Evolutionary conservation across 2,113 vertebrate species (phyloP).

Genomic region (Morone saxatilis): DNA sequence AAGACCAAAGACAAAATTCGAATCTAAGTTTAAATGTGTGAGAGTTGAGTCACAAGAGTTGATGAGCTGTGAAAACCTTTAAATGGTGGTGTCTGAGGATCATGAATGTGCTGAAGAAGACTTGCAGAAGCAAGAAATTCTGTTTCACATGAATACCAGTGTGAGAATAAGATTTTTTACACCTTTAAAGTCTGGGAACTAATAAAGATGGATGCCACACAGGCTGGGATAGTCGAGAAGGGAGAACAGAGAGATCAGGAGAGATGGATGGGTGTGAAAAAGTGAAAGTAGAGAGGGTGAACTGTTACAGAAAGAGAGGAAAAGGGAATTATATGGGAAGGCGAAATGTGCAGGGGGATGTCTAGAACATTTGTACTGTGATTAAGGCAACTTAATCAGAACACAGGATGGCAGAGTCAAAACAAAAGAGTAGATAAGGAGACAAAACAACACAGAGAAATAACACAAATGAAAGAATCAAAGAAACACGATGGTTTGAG

Average conservation of each 20-base stretch:
- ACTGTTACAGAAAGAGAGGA: neutral
- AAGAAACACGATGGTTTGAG: slow-evolving; percentile 10
- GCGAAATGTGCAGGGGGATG: slow-evolving; percentile 15
- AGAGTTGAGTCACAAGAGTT: neutral
- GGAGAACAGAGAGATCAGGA: slow-evolving; percentile 3
- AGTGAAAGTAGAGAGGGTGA: neutral
- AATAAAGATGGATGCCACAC: slow-evolving; percentile 3
- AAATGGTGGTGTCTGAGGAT: neutral
- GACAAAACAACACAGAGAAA: slow-evolving; percentile 9
- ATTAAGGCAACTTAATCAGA: slow-evolving; percentile 14
- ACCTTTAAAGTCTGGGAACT: neutral
- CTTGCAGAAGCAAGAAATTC: slow-evolving; percentile 10
- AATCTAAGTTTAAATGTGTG: slow-evolving; percentile 17
- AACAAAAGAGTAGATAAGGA: neutral
- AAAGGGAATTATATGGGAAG: slow-evolving; percentile 2
- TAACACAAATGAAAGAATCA: slow-evolving; percentile 24
- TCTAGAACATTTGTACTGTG: slow-evolving; percentile 8
- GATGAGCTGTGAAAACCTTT: neutral
- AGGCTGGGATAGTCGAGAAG: neutral
- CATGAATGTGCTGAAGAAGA: slow-evolving; percentile 3
- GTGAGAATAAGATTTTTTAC: neutral
- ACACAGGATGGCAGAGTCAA: neutral
- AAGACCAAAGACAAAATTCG: neutral
- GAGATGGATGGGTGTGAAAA: neutral
- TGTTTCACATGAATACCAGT: neutral